These are phyloP conservation scores for Himalopsyche kuldschensis DNA, from an alignment of 2,888 invertebrate genomes.

Conservation along the genomic window DNA sequence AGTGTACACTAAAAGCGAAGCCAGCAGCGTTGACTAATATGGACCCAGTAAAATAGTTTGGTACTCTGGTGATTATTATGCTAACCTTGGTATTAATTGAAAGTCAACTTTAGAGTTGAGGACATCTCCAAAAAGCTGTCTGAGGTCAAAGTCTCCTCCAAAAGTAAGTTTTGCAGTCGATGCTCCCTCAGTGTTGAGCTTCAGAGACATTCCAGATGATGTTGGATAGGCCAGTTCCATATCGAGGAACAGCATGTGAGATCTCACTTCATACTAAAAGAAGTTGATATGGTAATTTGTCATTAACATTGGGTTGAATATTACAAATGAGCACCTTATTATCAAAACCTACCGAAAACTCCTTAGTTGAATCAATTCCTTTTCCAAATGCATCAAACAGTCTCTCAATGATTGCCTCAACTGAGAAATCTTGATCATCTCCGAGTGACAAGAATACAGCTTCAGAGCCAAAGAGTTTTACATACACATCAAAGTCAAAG, in stretches of 20 bases:
- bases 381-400: slow-evolving; percentile 62
- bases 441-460: slow-evolving; percentile 73
- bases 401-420: slow-evolving; percentile 65
- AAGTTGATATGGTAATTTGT: background rate
- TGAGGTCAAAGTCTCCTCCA: slow-evolving; percentile 73
- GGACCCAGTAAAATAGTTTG: too few species aligned
- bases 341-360: slow-evolving; percentile 67
- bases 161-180: slow-evolving; percentile 74
- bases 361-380: slow-evolving; percentile 67
- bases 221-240: slow-evolving; percentile 82
- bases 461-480: slow-evolving; percentile 87
- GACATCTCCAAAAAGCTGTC: slow-evolving; percentile 63
- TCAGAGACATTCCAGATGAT: slow-evolving; percentile 78
- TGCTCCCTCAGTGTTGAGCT: slow-evolving; percentile 73
- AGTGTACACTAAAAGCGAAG: too few species aligned
- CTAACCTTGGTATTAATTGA: slow-evolving; percentile 70
- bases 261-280: slow-evolving; percentile 61
- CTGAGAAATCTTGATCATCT: slow-evolving; percentile 61
- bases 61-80: too few species aligned
- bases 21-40: too few species aligned
- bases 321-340: too few species aligned
- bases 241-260: slow-evolving; percentile 76
- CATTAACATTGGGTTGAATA: too few species aligned
- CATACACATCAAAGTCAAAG: slow-evolving; percentile 74
- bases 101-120: slow-evolving; percentile 67